phyloP scores from a whole-genome alignment of 2,797 vertebrate species.

The Lophotriccus pileatus region DNA sequence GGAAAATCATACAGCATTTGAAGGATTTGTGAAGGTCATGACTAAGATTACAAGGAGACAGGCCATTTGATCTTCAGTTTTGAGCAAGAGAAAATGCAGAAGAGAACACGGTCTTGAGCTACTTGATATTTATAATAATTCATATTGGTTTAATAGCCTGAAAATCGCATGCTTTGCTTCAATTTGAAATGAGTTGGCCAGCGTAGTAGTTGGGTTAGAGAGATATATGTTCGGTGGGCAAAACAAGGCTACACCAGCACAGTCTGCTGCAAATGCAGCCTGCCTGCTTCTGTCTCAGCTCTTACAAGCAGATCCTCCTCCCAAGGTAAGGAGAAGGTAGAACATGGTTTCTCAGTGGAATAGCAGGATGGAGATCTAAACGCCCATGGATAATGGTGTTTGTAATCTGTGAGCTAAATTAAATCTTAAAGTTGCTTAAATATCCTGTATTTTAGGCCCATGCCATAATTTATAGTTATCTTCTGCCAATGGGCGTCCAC shows the following conservation, averaged over 20 bases:
- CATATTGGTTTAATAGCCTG: background rate
- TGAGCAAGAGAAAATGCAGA: background rate
- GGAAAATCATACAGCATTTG: background rate
- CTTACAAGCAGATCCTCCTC: background rate
- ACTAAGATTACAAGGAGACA: background rate
- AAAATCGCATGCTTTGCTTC: background rate
- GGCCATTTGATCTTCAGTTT: background rate
- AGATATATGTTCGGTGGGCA: background rate
- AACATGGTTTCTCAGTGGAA: background rate
- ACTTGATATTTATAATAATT: background rate
- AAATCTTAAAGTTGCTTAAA: background rate
- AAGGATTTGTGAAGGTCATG: background rate
- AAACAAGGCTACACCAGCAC: background rate
- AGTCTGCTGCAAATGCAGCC: background rate
- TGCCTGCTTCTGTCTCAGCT: background rate
- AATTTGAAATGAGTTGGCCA: background rate
- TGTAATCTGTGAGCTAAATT: background rate
- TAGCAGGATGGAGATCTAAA: background rate
- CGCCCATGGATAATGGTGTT: rapidly evolving
- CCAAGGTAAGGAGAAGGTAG: background rate
- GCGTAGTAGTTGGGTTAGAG: background rate
- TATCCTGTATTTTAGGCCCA: background rate
- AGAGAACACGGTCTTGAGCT: background rate
- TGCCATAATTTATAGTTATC: background rate
- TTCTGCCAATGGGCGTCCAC: background rate